These are phyloP conservation scores for Trichonephila clavata DNA, from an alignment of 1,140 invertebrate genomes.

Conservation along the genomic window DNA sequence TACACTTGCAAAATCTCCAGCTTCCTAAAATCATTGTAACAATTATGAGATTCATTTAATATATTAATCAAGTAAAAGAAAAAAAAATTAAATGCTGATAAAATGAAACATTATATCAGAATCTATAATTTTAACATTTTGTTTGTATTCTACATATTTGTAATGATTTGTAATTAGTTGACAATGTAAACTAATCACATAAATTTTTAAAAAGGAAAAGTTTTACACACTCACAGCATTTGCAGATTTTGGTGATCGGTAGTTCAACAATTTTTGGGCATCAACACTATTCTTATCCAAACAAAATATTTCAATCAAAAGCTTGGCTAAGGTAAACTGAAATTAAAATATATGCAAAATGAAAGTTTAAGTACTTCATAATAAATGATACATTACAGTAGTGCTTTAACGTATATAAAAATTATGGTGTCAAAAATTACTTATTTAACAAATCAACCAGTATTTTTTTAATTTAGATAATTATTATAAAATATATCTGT, in stretches of 20 bases:
- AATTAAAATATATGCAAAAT: conserved; percentile 14
- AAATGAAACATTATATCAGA: no score
- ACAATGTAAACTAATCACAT: neutral
- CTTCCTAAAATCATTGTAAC: conserved; percentile 78
- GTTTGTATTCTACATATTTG: no score
- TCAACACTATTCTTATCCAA: conserved; percentile 85
- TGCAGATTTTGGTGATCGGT: conserved; percentile 81
- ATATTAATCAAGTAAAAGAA: no score
- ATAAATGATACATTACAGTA: neutral
- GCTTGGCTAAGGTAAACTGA: conserved; percentile 84
- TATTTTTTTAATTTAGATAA: no score
- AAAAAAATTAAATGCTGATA: no score
- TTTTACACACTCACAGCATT: conserved; percentile 81
- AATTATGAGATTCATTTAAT: neutral
- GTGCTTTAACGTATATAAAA: no score
- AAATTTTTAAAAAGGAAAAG: neutral
- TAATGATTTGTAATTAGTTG: neutral
- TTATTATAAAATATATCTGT: no score
- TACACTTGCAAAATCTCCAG: conserved; percentile 88
- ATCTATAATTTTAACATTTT: no score
- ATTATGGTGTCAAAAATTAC: no score
- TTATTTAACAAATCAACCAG: no score
- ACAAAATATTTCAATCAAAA: conserved; percentile 87
- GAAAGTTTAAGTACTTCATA: neutral
- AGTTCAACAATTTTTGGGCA: conserved; percentile 86